Conservation (phyloP, 2,888 invertebrate species). For the Archips xylosteana region DNA sequence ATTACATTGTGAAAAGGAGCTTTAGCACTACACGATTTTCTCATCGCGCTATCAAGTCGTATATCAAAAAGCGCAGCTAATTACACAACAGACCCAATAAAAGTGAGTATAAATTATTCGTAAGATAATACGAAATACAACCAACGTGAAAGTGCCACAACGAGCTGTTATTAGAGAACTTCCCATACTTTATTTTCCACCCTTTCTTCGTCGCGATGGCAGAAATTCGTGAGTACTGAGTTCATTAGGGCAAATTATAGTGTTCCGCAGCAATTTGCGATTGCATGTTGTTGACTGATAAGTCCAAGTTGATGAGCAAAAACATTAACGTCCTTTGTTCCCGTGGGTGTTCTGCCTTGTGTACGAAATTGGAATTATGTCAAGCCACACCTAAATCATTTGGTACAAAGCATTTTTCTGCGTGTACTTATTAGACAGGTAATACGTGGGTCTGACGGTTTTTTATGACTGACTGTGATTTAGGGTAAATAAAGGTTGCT, state of each 20-base stretch:
- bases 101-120: slow-evolving; percentile 31
- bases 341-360: slow-evolving; percentile 41
- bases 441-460: slow-evolving; percentile 10
- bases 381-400: slow-evolving; percentile 38
- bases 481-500: slow-evolving; percentile 5
- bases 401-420: slow-evolving; percentile 21
- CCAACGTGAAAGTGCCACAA: slow-evolving; percentile 52
- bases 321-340: slow-evolving; percentile 55
- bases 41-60: slow-evolving; percentile 42
- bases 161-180: slow-evolving; percentile 48
- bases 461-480: slow-evolving; percentile 16
- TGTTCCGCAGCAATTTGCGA: slow-evolving; percentile 68
- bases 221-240: slow-evolving; percentile 60
- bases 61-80: slow-evolving; percentile 38
- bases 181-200: slow-evolving; percentile 52
- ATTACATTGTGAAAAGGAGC: slow-evolving; percentile 49
- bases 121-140: slow-evolving; percentile 43
- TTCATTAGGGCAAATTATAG: slow-evolving; percentile 73
- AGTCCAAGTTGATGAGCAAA: slow-evolving; percentile 58
- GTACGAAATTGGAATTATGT: slow-evolving; percentile 44
- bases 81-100: slow-evolving; percentile 40
- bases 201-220: slow-evolving; percentile 57
- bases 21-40: slow-evolving; percentile 51
- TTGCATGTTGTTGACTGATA: slow-evolving; percentile 55
- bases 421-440: slow-evolving; percentile 28